Evolutionary conservation across 2,113 vertebrate genomes (phyloP).

Genomic region (Pundamilia nyererei): DNA sequence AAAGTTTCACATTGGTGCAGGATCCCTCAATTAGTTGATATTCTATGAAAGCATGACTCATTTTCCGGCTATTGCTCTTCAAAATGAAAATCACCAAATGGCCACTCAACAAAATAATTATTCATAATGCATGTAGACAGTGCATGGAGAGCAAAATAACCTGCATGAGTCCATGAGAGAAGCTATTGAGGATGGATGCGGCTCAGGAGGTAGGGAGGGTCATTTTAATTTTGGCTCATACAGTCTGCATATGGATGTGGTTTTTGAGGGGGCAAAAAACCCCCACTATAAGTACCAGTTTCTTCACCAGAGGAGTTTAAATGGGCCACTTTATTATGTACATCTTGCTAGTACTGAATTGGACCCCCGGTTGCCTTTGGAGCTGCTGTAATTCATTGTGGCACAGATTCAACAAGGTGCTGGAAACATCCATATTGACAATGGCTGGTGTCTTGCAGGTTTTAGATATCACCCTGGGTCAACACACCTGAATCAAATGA

Average conservation of each 20-base stretch:
- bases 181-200: not conserved
- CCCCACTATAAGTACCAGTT: not conserved
- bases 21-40: not conserved
- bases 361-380: not conserved
- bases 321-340: not conserved
- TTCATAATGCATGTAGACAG: slow-evolving; percentile 11
- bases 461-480: fast-evolving
- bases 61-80: not conserved
- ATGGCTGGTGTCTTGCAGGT: not conserved
- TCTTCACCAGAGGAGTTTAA: not conserved
- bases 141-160: not conserved
- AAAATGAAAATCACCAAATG: slow-evolving; percentile 3
- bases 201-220: not conserved
- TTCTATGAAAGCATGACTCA: not conserved
- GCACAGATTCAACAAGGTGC: not conserved
- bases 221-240: not conserved
- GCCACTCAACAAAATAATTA: not conserved
- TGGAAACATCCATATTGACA: not conserved
- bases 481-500: not conserved
- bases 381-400: not conserved
- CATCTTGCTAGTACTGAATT: not conserved
- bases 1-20: not conserved
- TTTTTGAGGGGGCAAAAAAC: fast-evolving
- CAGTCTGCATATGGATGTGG: not conserved
- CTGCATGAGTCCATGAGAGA: not conserved